Evolutionary conservation across 2,888 invertebrate species (phyloP).

Genomic region (Tromatobia lineatoria): DNA sequence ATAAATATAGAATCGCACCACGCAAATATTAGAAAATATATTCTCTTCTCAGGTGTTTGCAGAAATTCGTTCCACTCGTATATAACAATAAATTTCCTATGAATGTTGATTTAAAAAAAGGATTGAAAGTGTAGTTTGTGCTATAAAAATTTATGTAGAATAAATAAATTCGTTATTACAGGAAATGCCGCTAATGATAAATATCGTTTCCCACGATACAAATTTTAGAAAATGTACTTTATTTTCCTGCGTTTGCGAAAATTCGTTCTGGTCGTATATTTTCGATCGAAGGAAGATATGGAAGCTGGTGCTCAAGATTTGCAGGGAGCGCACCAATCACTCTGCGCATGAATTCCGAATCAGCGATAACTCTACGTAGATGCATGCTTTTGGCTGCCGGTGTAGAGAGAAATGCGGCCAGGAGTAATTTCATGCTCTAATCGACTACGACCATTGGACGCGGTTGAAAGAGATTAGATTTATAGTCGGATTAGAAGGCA

Average conservation of each 20-base stretch:
- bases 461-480: slow-evolving; percentile 60
- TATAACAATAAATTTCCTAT: no score
- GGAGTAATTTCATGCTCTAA: slow-evolving; percentile 52
- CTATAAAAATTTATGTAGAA: neutral
- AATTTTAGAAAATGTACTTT: neutral
- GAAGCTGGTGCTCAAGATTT: neutral
- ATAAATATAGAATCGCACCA: no score
- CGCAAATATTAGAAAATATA: no score
- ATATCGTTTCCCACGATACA: neutral
- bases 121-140: no score
- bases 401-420: slow-evolving; percentile 43
- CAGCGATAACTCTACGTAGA: slow-evolving; percentile 26
- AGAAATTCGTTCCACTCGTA: no score
- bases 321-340: slow-evolving; percentile 22
- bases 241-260: neutral
- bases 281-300: neutral
- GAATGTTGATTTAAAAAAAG: neutral
- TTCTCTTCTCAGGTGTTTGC: no score
- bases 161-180: neutral
- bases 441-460: slow-evolving; percentile 43
- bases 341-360: slow-evolving; percentile 67
- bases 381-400: neutral
- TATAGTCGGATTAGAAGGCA: slow-evolving; percentile 60
- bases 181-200: neutral
- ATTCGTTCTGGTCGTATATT: slow-evolving; percentile 9